Conservation (phyloP, 1,140 invertebrate genomes). For the Phthorimaea operculella region DNA sequence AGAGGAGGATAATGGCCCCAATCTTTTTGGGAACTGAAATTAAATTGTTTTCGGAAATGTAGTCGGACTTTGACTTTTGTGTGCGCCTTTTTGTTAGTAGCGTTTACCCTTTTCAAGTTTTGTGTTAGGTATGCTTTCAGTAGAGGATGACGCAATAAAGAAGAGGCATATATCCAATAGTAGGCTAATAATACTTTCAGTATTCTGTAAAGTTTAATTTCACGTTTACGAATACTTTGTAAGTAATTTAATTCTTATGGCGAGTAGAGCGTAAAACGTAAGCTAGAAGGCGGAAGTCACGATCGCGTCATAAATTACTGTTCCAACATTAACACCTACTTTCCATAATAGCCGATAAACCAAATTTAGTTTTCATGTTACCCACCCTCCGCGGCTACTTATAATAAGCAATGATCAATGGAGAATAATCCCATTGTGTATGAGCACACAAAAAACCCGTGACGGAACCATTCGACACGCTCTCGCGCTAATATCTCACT, state of each 20-base stretch:
- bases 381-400: conserved; percentile 61
- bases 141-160: too few species aligned
- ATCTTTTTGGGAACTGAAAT: too few species aligned
- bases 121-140: too few species aligned
- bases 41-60: too few species aligned
- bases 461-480: conserved; percentile 63
- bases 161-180: too few species aligned
- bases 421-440: conserved; percentile 65
- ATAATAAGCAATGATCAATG: conserved; percentile 67
- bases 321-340: conserved; percentile 65
- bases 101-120: too few species aligned
- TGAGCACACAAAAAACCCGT: conserved; percentile 60
- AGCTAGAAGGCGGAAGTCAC: conserved; percentile 55
- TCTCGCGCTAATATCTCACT: conserved; percentile 62
- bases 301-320: conserved; percentile 58
- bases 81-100: not conserved
- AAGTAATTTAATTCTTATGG: too few species aligned
- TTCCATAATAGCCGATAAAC: conserved; percentile 68
- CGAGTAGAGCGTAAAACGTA: conserved; percentile 33
- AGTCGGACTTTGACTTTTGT: too few species aligned
- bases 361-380: conserved; percentile 68
- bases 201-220: too few species aligned
- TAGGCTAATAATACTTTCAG: too few species aligned
- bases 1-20: too few species aligned
- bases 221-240: too few species aligned